Base-by-base conservation (phyloP, 2,888 invertebrate genomes). In the Phania funesta region DNA sequence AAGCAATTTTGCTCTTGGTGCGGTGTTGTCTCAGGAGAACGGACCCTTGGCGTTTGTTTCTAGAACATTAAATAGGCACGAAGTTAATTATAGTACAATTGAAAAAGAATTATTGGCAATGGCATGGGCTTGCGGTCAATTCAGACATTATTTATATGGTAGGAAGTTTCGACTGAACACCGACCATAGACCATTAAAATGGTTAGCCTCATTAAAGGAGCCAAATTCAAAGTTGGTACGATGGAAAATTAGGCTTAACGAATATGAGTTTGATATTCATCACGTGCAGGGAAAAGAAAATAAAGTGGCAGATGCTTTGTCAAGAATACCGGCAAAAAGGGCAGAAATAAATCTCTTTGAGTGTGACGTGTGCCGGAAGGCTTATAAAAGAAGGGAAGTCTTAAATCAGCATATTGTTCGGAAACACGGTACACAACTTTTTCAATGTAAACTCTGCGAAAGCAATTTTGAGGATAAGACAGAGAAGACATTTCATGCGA, bases 11-110 rank as follows among this genome's bases (percentile, higher is more conserved):
- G 46, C 24, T 3, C 13, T 16, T 7, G 16, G 62, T 16, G 60
- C 60, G 2, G 44, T 24, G 7, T n/a, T 41, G 24, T 41, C 44
- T 44, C 41, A 46, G 3, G 11, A 41, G 0, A 11, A 46, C 9
- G 24, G 24, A 7, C 62, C 62, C 3, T 13, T 44, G 7, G 18
- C 18, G 1, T 46, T 46, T 32, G 64, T 29, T 5, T 64, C 48
- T n/a, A 46, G 64, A 24, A 64, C 29, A 2, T 11, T 64, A 3
- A 64, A 64, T 13, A 64, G 41, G 18, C 64, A 48, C 11, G 64
- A 64, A 32, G 18, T 24, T 9, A 64, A 64, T 16, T 60, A 60
- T 13, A 29, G 24, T 16, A 24, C 46, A 24, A 64, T 64, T 26
- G 62, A 46, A 7, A 48, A 64, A 6, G 64, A 48, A 26, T 13